Base-by-base conservation (phyloP, 2,888 invertebrate species). In the Pristionchus mayeri region DNA sequence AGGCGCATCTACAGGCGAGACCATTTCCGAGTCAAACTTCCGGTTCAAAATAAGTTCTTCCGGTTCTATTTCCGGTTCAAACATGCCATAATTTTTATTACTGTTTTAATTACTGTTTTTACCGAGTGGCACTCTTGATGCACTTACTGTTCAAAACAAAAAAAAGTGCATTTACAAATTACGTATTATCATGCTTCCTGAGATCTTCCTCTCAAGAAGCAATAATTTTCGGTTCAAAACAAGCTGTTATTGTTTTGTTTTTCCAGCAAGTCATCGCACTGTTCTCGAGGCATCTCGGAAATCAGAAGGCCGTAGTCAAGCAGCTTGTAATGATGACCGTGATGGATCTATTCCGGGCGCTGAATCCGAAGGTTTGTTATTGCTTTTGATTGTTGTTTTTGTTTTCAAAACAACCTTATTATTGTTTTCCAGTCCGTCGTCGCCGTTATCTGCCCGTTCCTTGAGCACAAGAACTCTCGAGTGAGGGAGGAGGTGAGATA, bases 401-500 rank as follows among this genome's bases (percentile, higher is more conserved):
- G 21, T 21, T 21, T 57, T 57, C 24, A 57, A 57, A 57, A 57
- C n/a, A 57, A 57, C 50, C 18, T 67, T 3, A 67, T 37, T 37
- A 21, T 93, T 75, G 94, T 95, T 4, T 94, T 24, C 1, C 44
- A 71, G 86, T 92, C 94, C n/a, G 94, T 95, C 48, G 90, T 95
- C n/a, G 93, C 94, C 85, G 93, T 94, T 86, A 91, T 95, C 60
- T 93, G 94, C 84, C 94, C 94, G 81, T 94, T 94, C 86, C 92
- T 94, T 54, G 92, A 93, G 52, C 93, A 94, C 87, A 92, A 93
- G 85, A 94, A 94, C 87, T 93, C 94, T 4, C 93, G 95, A 94
- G 95, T 95, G 86, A 94, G 96, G 85, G 96, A 96, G 93, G 96
- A 96, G 91, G 89, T 87, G 40, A 80, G 57, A 57, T 57, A 6